Evolutionary conservation across 2,113 vertebrate species (phyloP).

Genomic region (Poeciliopsis turrubarensis): DNA sequence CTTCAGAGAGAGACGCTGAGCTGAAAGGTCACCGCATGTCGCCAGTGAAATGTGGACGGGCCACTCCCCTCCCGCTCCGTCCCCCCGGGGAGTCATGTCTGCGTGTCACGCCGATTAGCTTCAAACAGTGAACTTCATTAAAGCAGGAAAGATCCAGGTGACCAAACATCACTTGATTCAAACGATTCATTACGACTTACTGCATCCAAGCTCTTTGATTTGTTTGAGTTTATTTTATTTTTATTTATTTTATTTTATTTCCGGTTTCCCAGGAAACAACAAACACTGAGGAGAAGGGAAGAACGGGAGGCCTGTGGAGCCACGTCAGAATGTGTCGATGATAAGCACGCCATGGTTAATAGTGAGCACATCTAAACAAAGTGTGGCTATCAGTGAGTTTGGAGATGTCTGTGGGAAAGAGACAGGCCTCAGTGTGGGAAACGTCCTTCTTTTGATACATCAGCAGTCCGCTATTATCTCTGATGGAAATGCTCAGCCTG

Average conservation of each 20-base stretch:
- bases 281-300: slow-evolving; percentile 40
- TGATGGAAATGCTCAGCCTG: slow-evolving; percentile 59
- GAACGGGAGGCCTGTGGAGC: slow-evolving; percentile 45
- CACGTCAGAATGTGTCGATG: slow-evolving; percentile 56
- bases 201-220: slow-evolving; percentile 59
- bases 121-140: slow-evolving; percentile 47
- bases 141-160: slow-evolving; percentile 34
- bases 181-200: slow-evolving; percentile 29
- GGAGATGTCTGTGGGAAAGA: slow-evolving; percentile 66
- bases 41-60: slow-evolving; percentile 58
- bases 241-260: slow-evolving; percentile 13
- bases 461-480: slow-evolving; percentile 61
- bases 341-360: slow-evolving; percentile 57
- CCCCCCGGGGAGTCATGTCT: not conserved
- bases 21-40: slow-evolving; percentile 64
- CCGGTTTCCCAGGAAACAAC: too few species aligned
- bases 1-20: slow-evolving; percentile 30
- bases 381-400: slow-evolving; percentile 37
- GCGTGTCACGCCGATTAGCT: slow-evolving; percentile 18
- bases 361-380: slow-evolving; percentile 42
- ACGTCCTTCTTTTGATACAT: slow-evolving; percentile 59
- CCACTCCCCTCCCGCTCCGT: slow-evolving; percentile 11
- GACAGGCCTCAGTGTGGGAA: slow-evolving; percentile 69
- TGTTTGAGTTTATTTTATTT: slow-evolving; percentile 35
- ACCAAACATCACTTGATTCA: slow-evolving; percentile 11